Evolutionary conservation across 2,797 vertebrate genomes (phyloP), one percentile per base, ranked within the genome.

Genomic region (Ataeniobius toweri): DNA sequence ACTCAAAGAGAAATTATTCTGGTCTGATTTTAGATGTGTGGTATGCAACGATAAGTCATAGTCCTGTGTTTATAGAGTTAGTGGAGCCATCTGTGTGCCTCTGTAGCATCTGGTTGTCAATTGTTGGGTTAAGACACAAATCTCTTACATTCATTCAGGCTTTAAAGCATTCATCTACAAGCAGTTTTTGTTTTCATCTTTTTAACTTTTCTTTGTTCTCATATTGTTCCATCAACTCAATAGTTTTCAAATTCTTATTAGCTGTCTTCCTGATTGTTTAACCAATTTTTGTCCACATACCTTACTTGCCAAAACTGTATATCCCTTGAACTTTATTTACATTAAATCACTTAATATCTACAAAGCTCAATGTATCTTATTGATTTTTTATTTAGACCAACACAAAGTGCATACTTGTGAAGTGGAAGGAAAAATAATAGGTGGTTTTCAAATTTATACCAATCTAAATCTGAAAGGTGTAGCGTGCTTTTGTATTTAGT

Each of bases 11-110:
- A 80, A 70, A 82, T 50, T n/a, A 44, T 53, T 20, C 8, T 36
- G 44, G 74, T 89, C 73, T 81, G 79, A 86, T 85, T 89, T 83
- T 76, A 85, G 79, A 73, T 68, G 61, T 67, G 63, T 68, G 65
- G 28, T 78, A 59, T 74, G 61, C 53, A 76, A 75, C 63, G 5
- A 79, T 80, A 78, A 83, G 77, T 83, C 82, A 82, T 77, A 80
- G 24, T n/a, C 41, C 18, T 73, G 56, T 74, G 75, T 41, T 53
- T 3, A 18, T 71, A n/a, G 75, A 75, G 75, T 71, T 74, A 51
- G 77, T 80, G 24, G 39, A 83, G 2, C 73, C 74, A 68, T 80
- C 36, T 75, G 75, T 75, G 72, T 44, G 78, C 31, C 18, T 70
- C 68, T 79, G 44, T 76, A 70, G 55, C 0, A 56, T 71, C 68